These are phyloP conservation scores for Cossypha heuglini DNA, from an alignment of 2,797 vertebrate genomes.

Conservation along the genomic window DNA sequence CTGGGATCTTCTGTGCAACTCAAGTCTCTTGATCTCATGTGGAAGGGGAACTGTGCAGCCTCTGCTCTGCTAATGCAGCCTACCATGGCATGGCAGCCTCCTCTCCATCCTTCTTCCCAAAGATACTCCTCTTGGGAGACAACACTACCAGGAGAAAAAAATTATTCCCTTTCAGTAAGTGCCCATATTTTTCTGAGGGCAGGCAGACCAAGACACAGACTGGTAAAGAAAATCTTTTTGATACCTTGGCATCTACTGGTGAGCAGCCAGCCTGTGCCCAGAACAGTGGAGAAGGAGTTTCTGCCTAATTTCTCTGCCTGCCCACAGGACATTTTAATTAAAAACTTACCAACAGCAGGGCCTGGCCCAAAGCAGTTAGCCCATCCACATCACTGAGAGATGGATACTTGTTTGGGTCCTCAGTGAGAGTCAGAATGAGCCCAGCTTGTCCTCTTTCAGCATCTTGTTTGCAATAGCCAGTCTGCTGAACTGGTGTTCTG, in stretches of 20 bases:
- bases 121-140: neutral
- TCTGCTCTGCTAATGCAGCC: neutral
- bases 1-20: neutral
- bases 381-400: neutral
- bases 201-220: neutral
- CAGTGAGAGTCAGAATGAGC: neutral
- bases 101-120: neutral
- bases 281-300: neutral
- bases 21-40: neutral
- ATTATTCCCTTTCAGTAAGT: neutral
- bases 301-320: neutral
- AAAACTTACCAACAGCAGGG: neutral
- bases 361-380: neutral
- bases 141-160: neutral
- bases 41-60: neutral
- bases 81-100: fast-evolving
- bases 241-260: neutral
- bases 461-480: neutral
- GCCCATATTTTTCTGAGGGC: neutral
- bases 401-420: neutral
- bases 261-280: neutral
- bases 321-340: neutral
- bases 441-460: neutral
- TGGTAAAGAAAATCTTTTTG: neutral
- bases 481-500: neutral